Percentiles rank a stretch among this genome's conserved stretches.
phyloP scores from a whole-genome alignment of 2,888 invertebrate species.

The Cistogaster globosa region DNA sequence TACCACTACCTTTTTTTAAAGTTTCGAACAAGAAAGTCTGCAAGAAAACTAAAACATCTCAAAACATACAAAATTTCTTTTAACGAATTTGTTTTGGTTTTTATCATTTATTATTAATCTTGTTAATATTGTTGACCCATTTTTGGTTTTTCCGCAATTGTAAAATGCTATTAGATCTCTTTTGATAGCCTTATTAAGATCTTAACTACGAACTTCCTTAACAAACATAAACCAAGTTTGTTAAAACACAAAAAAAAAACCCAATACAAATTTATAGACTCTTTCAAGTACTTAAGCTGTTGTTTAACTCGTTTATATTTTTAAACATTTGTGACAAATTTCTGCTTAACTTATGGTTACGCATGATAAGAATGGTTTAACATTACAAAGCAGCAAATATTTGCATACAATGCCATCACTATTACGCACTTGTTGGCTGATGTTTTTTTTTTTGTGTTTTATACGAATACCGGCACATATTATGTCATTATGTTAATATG shows the following conservation, averaged over 20 bases:
- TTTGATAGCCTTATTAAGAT: constrained; percentile 56
- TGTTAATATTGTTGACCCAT: constrained; percentile 66
- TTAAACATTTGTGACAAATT: constrained; percentile 61
- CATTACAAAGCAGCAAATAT: constrained; percentile 23
- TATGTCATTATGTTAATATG: constrained; percentile 68
- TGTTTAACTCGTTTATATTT: constrained; percentile 33
- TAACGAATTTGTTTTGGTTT: neutral
- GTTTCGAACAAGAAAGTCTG: neutral
- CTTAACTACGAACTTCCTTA: constrained; percentile 52
- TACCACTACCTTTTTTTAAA: too few species aligned
- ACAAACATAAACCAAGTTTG: constrained; percentile 18
- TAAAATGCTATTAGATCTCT: constrained; percentile 30
- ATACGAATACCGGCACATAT: constrained; percentile 51
- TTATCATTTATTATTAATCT: constrained; percentile 16
- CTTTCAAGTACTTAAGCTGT: constrained; percentile 4
- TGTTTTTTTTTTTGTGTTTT: neutral
- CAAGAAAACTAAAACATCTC: neutral
- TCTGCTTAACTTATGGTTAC: constrained; percentile 42
- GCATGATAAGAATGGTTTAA: constrained; percentile 58
- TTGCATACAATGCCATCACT: constrained; percentile 64
- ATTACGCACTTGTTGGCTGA: constrained; percentile 60
- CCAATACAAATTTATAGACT: constrained; percentile 1
- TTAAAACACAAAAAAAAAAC: neutral
- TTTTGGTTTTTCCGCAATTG: constrained; percentile 60
- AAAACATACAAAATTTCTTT: neutral